Percentiles rank a stretch among this genome's conserved stretches.
Conservation (phyloP, 2,888 invertebrate genomes). For the Trichogramma dendrolimi region DNA sequence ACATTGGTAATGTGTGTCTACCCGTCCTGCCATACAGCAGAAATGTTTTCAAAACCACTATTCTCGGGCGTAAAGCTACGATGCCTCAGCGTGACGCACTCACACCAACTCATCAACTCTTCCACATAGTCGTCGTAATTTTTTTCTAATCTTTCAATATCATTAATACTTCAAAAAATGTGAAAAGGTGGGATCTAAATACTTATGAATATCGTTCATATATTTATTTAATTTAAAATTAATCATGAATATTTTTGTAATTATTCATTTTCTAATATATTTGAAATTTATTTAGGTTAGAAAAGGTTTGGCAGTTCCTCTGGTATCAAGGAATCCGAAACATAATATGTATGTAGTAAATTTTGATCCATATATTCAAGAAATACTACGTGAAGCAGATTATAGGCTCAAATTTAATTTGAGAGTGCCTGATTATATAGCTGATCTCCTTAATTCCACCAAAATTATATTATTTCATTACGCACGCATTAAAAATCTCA, state of each 20-base stretch:
- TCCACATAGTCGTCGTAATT: too few species aligned
- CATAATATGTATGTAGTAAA: constrained; percentile 67
- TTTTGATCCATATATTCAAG: constrained; percentile 68
- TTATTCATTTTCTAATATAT: constrained; percentile 6
- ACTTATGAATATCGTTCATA: background rate
- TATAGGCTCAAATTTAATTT: constrained; percentile 74
- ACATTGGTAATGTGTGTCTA: too few species aligned
- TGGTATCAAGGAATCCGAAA: constrained; percentile 64
- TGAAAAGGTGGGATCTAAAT: background rate
- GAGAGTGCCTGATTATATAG: constrained; percentile 72
- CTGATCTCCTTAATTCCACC: constrained; percentile 70
- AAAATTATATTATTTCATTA: constrained; percentile 63
- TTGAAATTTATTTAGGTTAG: constrained; percentile 54
- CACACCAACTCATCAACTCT: too few species aligned
- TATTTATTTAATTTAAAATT: background rate
- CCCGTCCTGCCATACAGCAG: too few species aligned
- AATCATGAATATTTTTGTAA: background rate
- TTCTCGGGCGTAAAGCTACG: too few species aligned
- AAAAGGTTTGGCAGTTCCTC: constrained; percentile 65
- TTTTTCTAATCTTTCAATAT: too few species aligned
- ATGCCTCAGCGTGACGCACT: too few species aligned
- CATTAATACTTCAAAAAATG: too few species aligned
- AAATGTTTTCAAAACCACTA: too few species aligned
- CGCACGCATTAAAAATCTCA: constrained; percentile 61
- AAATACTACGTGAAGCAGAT: constrained; percentile 75